Conservation (phyloP, 2,113 vertebrate genomes). For the Neolamprologus hecqui region DNA sequence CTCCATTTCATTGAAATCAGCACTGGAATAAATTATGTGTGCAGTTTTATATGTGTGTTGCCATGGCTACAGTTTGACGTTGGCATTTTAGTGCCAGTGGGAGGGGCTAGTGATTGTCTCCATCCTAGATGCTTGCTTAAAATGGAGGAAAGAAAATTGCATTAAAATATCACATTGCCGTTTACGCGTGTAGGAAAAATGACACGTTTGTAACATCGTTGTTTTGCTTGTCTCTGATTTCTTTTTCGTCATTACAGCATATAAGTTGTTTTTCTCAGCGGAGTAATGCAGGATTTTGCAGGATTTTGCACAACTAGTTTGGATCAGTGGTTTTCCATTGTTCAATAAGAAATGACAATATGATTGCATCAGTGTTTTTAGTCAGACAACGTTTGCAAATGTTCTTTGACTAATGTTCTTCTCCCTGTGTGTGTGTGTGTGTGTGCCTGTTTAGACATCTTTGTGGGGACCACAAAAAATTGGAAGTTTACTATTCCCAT, state of each 20-base stretch:
- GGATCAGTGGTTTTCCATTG: background rate
- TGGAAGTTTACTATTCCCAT: fast-evolving
- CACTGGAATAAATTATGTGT: conserved; percentile 31
- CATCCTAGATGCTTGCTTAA: background rate
- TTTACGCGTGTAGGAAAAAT: background rate
- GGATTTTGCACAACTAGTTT: background rate
- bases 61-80: conserved; percentile 42
- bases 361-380: background rate
- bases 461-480: background rate
- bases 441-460: background rate
- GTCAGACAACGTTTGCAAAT: background rate
- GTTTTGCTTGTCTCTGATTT: background rate
- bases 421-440: background rate
- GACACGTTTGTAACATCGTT: background rate
- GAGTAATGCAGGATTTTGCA: background rate
- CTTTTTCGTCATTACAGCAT: background rate
- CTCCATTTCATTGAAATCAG: conserved; percentile 18
- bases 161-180: background rate
- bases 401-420: background rate
- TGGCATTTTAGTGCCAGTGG: background rate
- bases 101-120: conserved; percentile 1
- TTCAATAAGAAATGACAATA: background rate
- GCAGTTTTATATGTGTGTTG: conserved; percentile 33
- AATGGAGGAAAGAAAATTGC: background rate
- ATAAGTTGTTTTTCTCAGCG: background rate